Evolutionary conservation across 2,888 invertebrate species (phyloP).

Genomic region (Diloba caeruleocephala): DNA sequence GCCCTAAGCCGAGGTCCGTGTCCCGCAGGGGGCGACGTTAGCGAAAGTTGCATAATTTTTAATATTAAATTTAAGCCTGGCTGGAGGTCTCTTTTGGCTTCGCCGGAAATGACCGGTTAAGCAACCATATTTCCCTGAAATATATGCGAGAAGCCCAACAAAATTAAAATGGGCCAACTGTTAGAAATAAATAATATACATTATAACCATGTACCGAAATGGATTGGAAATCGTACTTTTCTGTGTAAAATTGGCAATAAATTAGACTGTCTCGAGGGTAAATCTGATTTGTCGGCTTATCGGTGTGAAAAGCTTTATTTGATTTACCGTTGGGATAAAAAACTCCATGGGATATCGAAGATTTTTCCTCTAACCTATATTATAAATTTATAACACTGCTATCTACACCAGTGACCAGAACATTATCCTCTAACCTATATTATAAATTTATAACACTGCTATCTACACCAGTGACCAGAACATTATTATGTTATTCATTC

Average conservation of each 20-base stretch:
- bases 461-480: background rate
- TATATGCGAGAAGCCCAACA: no score
- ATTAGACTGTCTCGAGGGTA: constrained; percentile 19
- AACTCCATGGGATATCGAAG: constrained; percentile 8
- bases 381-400: background rate
- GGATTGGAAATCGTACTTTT: constrained; percentile 15
- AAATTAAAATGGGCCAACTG: no score
- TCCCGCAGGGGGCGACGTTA: no score
- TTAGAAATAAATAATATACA: no score
- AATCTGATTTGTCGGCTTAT: constrained; percentile 32
- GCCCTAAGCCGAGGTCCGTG: no score
- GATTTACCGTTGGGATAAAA: constrained; percentile 24
- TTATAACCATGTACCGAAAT: background rate
- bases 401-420: background rate
- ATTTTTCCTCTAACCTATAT: background rate
- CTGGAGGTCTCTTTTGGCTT: no score
- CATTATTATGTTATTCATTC: no score
- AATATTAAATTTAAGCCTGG: no score
- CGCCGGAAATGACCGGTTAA: no score
- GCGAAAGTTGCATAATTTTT: no score
- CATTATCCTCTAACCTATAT: background rate
- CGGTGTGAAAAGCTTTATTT: constrained; percentile 34
- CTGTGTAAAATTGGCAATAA: constrained; percentile 34
- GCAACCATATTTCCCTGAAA: no score
- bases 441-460: background rate